Percentiles rank a stretch among this genome's conserved stretches.
phyloP scores from a whole-genome alignment of 1,140 invertebrate species.

The Pachypeltis micranthus region DNA sequence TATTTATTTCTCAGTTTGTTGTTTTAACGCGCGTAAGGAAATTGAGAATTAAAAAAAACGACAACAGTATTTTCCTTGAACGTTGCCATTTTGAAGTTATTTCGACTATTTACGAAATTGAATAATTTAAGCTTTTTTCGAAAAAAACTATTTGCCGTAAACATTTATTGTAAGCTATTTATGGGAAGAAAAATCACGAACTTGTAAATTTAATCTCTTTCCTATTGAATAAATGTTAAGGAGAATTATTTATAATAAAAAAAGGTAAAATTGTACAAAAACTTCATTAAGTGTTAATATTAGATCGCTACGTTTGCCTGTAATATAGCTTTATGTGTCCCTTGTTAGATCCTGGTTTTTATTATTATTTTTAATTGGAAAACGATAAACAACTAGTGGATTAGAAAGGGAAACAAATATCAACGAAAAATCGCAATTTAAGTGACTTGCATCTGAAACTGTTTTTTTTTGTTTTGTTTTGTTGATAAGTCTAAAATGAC shows the following conservation, averaged over 20 bases:
- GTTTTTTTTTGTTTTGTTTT: not conserved
- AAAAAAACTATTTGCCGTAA: no score
- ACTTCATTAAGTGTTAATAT: constrained; percentile 13
- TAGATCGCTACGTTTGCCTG: constrained; percentile 6
- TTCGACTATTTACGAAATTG: constrained; percentile 5
- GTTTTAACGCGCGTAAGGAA: not conserved
- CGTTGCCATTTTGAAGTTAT: not conserved
- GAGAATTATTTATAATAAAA: not conserved
- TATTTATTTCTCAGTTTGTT: not conserved
- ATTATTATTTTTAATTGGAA: not conserved
- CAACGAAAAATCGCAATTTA: not conserved
- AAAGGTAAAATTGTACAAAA: not conserved
- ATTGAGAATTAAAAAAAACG: not conserved
- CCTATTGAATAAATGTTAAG: constrained; percentile 3
- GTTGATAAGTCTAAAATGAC: not conserved
- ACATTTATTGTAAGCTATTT: no score
- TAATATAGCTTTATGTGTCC: constrained; percentile 19
- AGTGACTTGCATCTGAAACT: not conserved
- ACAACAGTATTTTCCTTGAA: no score
- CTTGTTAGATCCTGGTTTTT: not conserved
- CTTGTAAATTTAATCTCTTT: constrained; percentile 16
- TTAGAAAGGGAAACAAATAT: not conserved
- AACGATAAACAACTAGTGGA: not conserved
- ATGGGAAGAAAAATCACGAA: not conserved
- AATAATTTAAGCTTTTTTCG: constrained; percentile 16